A percentile compares a stretch with the other conserved stretches of the same genome.
Evolutionary conservation across 2,888 invertebrate species (phyloP).

Genomic region (Tenthredo mesomela): DNA sequence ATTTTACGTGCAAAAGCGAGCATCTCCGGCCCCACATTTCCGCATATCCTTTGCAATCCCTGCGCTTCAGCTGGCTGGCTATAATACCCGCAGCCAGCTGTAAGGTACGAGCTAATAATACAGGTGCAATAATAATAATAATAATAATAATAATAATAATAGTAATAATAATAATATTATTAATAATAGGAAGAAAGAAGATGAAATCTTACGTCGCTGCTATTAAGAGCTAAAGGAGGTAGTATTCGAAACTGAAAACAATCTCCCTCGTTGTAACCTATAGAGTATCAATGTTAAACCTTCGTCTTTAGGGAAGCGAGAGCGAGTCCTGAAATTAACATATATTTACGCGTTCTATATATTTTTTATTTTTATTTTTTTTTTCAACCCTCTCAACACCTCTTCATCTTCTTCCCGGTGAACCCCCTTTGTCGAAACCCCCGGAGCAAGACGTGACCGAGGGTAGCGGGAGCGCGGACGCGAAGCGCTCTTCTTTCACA

Average conservation of each 20-base stretch:
- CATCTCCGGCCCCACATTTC: slow-evolving; percentile 25
- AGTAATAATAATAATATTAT: background rate
- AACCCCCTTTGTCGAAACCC: slow-evolving; percentile 45
- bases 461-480: slow-evolving; percentile 43
- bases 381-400: slow-evolving; percentile 57
- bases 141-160: background rate
- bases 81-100: background rate
- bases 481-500: slow-evolving; percentile 71
- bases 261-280: background rate
- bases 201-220: background rate
- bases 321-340: slow-evolving; percentile 60
- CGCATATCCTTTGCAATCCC: slow-evolving; percentile 21
- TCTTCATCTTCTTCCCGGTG: slow-evolving; percentile 49
- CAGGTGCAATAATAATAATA: background rate
- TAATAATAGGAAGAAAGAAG: background rate
- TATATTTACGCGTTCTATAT: slow-evolving; percentile 61
- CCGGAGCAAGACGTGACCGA: slow-evolving; percentile 50
- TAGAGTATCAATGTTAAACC: background rate
- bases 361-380: slow-evolving; percentile 44
- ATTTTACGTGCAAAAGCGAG: slow-evolving; percentile 39
- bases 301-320: slow-evolving; percentile 10
- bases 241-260: background rate
- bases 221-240: background rate
- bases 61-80: slow-evolving; percentile 4
- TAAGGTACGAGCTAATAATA: background rate